phyloP scores from a whole-genome alignment of 2,113 vertebrate species.

The Ibidorhyncha struthersii region DNA sequence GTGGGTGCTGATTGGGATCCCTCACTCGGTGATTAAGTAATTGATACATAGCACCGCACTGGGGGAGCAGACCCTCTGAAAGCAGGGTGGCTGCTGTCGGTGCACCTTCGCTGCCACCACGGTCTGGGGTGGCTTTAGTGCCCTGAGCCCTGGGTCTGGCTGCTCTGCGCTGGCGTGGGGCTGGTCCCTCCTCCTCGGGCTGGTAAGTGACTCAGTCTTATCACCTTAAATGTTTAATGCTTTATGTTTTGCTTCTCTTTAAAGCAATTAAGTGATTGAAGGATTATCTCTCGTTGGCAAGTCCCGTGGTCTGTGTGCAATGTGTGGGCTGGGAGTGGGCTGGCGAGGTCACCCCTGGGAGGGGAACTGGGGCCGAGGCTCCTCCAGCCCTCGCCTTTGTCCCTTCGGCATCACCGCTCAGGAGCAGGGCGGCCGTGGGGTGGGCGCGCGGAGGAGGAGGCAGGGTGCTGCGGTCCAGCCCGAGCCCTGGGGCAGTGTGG shows the following conservation, averaged over 20 bases:
- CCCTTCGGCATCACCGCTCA: rapidly evolving
- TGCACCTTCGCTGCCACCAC: rapidly evolving
- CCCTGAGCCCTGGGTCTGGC: rapidly evolving
- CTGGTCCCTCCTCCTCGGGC: neutral
- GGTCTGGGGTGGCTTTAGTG: neutral
- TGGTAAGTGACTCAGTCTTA: neutral
- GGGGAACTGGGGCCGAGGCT: rapidly evolving
- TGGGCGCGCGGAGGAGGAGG: neutral
- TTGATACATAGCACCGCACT: rapidly evolving
- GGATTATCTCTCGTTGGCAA: neutral
- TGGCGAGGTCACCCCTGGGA: neutral
- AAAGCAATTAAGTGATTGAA: neutral
- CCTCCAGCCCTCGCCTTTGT: neutral
- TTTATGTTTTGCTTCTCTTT: neutral
- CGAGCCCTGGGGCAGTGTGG: rapidly evolving
- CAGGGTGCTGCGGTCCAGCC: neutral
- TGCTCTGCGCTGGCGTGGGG: neutral
- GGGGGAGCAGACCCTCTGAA: rapidly evolving
- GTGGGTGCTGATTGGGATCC: neutral
- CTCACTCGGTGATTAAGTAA: neutral
- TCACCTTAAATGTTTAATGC: neutral
- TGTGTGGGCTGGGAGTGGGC: neutral
- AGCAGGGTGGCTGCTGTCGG: neutral
- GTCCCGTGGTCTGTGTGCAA: neutral
- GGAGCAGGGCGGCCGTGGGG: rapidly evolving